These are phyloP conservation scores for Platyscapa corneri DNA, from an alignment of 1,140 invertebrate species.

Conservation along the genomic window DNA sequence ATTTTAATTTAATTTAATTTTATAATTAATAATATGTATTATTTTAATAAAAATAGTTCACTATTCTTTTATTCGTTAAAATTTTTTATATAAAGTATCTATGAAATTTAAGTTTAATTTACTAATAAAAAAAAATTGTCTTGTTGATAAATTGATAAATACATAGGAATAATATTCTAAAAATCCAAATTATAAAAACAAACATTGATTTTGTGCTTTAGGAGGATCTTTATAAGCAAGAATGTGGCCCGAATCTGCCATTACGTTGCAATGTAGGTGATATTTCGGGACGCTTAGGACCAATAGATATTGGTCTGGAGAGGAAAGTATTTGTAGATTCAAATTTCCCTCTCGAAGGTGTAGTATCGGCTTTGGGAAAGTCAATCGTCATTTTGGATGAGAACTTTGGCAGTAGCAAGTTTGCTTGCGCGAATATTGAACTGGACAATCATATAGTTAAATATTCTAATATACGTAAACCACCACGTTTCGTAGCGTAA, in stretches of 20 bases:
- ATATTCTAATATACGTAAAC: slow-evolving; percentile 90
- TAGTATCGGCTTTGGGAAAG: slow-evolving; percentile 84
- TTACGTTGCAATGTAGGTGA: slow-evolving; percentile 95
- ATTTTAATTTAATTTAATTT: too few species aligned
- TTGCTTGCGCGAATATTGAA: slow-evolving; percentile 93
- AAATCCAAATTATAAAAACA: too few species aligned
- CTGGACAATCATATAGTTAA: slow-evolving; percentile 93
- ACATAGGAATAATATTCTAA: too few species aligned
- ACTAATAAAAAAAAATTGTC: too few species aligned
- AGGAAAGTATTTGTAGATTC: slow-evolving; percentile 88
- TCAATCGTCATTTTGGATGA: slow-evolving; percentile 90
- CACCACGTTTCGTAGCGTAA: slow-evolving; percentile 91
- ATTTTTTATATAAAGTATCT: too few species aligned
- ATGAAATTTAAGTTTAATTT: too few species aligned
- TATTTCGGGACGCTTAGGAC: slow-evolving; percentile 87
- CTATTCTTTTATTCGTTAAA: too few species aligned
- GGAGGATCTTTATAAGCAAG: slow-evolving; percentile 88
- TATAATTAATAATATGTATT: too few species aligned
- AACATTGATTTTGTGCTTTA: slow-evolving; percentile 62
- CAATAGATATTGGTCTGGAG: slow-evolving; percentile 87
- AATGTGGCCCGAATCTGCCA: slow-evolving; percentile 91
- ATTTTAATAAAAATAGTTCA: too few species aligned
- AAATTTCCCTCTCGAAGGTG: slow-evolving; percentile 89
- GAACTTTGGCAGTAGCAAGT: slow-evolving; percentile 81
- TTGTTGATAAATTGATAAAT: too few species aligned